These are phyloP conservation scores for Neocrepidodera transversa DNA, from an alignment of 2,888 invertebrate species.

Conservation along the genomic window DNA sequence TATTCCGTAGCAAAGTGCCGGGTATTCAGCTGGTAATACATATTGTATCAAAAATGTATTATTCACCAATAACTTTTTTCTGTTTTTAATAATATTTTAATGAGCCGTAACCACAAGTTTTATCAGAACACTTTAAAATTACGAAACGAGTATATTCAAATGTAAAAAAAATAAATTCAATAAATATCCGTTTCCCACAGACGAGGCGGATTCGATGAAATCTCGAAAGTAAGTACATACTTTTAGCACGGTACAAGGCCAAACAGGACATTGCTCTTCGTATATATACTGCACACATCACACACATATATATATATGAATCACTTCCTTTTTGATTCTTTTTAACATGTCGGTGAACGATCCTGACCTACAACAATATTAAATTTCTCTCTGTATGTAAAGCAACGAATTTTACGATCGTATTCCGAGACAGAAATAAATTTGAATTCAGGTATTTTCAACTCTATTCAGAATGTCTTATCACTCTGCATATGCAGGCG, in stretches of 20 bases:
- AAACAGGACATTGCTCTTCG: conserved; percentile 44
- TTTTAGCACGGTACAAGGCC: conserved; percentile 46
- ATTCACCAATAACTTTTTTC: too few relatives aligned
- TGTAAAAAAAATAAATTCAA: not conserved
- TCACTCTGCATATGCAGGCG: conserved; percentile 4
- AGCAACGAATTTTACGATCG: conserved; percentile 27
- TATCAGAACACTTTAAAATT: not conserved
- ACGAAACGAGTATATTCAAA: conserved; percentile 3
- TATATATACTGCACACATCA: conserved; percentile 28
- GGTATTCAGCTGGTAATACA: too few relatives aligned
- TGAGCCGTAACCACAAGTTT: conserved; percentile 2
- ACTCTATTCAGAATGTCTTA: conserved; percentile 41
- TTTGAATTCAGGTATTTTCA: conserved; percentile 53
- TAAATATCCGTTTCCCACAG: conserved; percentile 9
- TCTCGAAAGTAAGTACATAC: conserved; percentile 7
- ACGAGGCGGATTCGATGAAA: conserved; percentile 1
- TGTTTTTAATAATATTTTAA: conserved; percentile 4
- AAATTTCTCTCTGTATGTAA: conserved; percentile 44
- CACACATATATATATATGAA: conserved; percentile 45
- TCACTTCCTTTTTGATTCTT: conserved; percentile 50
- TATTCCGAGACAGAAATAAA: conserved; percentile 49
- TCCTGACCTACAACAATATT: conserved; percentile 53
- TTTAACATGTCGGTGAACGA: conserved; percentile 43
- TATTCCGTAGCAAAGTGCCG: too few relatives aligned
- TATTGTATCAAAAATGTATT: too few relatives aligned